Base-by-base conservation (phyloP, 2,113 vertebrate genomes). In the Equus przewalskii region DNA sequence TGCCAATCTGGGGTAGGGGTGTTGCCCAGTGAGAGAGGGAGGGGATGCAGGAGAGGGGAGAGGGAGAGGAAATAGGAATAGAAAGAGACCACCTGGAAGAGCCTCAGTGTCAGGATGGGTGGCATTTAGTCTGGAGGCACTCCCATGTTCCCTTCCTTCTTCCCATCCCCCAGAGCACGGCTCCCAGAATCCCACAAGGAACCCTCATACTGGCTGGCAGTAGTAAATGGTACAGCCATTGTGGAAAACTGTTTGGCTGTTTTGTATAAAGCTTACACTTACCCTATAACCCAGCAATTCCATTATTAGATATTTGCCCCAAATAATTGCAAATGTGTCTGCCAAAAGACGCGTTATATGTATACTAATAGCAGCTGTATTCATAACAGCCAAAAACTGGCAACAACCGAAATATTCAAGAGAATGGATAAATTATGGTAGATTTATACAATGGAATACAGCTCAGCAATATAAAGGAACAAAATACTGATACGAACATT, bases 341-440 rank as follows among this genome's bases (percentile, higher is more conserved):
- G 56, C 26, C 51, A 86, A 87, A 95, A 72, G 46, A 69, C 51
- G 41, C 93, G 24, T 65, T 72, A 19, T 41, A 60, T 79, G 46
- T 51, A 79, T 78, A 70, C 91, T 91, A 44, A 69, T 64, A 81
- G 90, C 44, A 85, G 44, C 58, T 91, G 26, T 93, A 58, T 95
- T 97, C 60, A 26, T 44, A 93, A 88, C 51, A 94, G 21, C 51
- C 44, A 64, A 54, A 94, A 89, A 65, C 69, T 92, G 83, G 44
- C 9, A 82, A 79, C 12, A 75, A 93, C 30, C 51, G 36, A 81
- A 94, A 89, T 19, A n/a, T 75, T 58, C 21, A 95, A 65, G 44
- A 64, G 16, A 70, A 62, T 75, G 84, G 54, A 4, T 81, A 75
- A 64, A 65, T 15, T 89, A 0, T 65, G 18, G 49, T 79, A 64